Base-by-base conservation (phyloP, 2,888 invertebrate genomes). In the Drosophila bunnanda region DNA sequence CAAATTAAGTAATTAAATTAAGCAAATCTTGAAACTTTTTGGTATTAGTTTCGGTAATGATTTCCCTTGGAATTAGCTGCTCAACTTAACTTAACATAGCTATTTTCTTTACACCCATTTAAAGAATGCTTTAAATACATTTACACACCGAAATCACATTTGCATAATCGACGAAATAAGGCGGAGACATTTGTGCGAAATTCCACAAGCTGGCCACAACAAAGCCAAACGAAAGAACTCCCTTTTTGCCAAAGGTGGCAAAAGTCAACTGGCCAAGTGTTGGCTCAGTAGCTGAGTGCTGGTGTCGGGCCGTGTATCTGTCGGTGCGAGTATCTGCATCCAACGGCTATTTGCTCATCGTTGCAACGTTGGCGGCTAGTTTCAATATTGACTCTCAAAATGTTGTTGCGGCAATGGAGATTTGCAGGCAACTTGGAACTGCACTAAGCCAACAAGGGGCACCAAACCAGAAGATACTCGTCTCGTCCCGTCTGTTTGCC, bases 321-420 rank as follows among this genome's bases (percentile, higher is more conserved):
- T 28, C 50, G 56, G 48, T 59, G 48, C 54, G 52, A 67, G 66
- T 66, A 30, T 70, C 39, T 62, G 41, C 60, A 52, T 61, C 48
- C 48, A 44, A 17, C 62, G 69, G 50, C 66, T 75, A 61, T 76
- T 86, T 72, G 71, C 71, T 55, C 67, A 70, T 75, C 71, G 84
- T 64, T 59, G 57, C 58, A 48, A 50, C 66, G 74, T 44, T 73
- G 30, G 48, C 65, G 74, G 62, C 72, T 71, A 57, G 67, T 67
- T 71, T 65, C 76, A 85, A 79, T 86, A 85, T 80, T 82, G 79
- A 84, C 77, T 80, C 66, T 70, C 69, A 62, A 55, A 67, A 74
- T 78, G 82, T 80, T 82, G 78, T 76, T 76, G 77, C 85, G 50
- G 78, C 78, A 70, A 76, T 67, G 50, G 43, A 58, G 70, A 79